These are phyloP conservation scores for Salpingus planirostris DNA, from an alignment of 2,888 invertebrate species.

Conservation along the genomic window DNA sequence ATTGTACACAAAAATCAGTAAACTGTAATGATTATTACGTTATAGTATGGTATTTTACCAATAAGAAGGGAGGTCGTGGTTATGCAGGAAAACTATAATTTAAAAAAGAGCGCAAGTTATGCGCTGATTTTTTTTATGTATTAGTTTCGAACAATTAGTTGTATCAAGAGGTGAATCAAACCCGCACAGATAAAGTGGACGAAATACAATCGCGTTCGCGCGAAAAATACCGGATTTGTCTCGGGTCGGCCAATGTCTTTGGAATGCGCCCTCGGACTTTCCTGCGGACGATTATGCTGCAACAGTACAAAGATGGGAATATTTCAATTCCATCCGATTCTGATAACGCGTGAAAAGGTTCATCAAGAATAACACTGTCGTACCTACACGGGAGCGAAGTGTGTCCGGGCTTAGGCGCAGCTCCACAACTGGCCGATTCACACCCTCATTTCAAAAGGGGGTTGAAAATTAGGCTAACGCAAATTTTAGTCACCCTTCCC, in stretches of 20 bases:
- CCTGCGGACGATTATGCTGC: too few species aligned
- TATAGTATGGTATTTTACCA: conserved; percentile 53
- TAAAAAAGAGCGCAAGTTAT: conserved; percentile 29
- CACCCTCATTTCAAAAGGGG: conserved; percentile 7
- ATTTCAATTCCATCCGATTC: too few species aligned
- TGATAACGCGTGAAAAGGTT: too few species aligned
- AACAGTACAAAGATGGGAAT: too few species aligned
- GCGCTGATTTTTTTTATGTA: conserved; percentile 27
- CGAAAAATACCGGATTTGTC: conserved; percentile 5
- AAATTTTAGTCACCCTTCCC: conserved; percentile 29
- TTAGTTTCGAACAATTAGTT: too few species aligned
- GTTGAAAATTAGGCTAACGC: conserved; percentile 25
- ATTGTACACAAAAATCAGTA: conserved; percentile 37
- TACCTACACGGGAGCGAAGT: too few species aligned
- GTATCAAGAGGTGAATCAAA: conserved; percentile 17
- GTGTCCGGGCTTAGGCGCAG: too few species aligned
- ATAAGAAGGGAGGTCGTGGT: too few species aligned
- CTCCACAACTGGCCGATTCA: conserved; percentile 27
- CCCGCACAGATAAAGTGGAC: conserved; percentile 7
- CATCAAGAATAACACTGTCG: too few species aligned
- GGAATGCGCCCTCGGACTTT: conserved; percentile 21
- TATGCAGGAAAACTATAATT: too few species aligned
- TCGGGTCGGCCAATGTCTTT: conserved; percentile 22
- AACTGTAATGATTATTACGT: conserved; percentile 50
- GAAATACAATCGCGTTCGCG: conserved; percentile 11